Percentiles rank a stretch among this genome's conserved stretches.
phyloP scores from a whole-genome alignment of 2,797 vertebrate species.

The Pteropus rufus region DNA sequence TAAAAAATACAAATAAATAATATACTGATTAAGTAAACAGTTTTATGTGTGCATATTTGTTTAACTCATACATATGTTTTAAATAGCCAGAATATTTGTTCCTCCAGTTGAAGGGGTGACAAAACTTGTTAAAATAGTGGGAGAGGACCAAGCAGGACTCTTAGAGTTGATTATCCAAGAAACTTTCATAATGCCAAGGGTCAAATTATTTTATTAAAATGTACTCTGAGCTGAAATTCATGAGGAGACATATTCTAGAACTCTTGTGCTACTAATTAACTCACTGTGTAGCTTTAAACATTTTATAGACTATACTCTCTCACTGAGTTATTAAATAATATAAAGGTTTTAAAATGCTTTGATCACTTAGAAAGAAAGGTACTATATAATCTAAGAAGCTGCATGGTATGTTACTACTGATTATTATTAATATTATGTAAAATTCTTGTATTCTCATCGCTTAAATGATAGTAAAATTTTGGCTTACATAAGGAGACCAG shows the following conservation, averaged over 20 bases:
- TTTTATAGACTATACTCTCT: neutral
- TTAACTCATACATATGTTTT: neutral
- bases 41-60: neutral
- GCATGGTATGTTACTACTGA: neutral
- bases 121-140: neutral
- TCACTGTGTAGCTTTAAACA: neutral
- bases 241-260: neutral
- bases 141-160: neutral
- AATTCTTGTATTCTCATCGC: neutral
- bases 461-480: neutral
- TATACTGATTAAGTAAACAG: neutral
- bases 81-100: neutral
- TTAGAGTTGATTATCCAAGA: neutral
- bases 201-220: conserved; percentile 1
- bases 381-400: neutral
- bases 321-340: neutral
- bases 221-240: neutral
- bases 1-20: neutral
- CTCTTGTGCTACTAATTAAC: neutral
- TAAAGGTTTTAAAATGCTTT: neutral
- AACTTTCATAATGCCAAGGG: neutral
- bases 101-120: neutral
- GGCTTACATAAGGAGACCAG: neutral
- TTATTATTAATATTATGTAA: neutral
- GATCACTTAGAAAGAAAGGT: neutral